Percentiles rank a stretch among this genome's conserved stretches.
phyloP scores from a whole-genome alignment of 2,888 invertebrate genomes.

The Ditula angustiorana region DNA sequence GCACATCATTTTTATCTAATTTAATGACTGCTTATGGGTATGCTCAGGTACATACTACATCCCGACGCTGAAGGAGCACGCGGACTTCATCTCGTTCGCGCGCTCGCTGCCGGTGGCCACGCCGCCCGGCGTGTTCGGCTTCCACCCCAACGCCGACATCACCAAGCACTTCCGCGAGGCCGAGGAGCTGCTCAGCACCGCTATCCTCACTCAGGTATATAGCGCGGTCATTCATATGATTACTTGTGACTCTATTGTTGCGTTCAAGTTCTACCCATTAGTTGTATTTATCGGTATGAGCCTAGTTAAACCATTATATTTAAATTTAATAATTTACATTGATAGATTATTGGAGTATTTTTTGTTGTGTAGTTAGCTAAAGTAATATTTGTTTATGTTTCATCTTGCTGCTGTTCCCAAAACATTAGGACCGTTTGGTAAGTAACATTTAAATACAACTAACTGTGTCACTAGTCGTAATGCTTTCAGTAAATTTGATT shows the following conservation, averaged over 20 bases:
- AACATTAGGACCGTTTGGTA: background rate
- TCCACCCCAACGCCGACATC: conserved; percentile 97
- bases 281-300: no score
- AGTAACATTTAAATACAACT: conserved; percentile 1
- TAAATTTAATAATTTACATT: no score
- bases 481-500: no score
- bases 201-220: conserved; percentile 91
- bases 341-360: no score
- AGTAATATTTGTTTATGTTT: conserved; percentile 47
- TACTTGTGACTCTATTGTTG: background rate
- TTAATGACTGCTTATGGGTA: conserved; percentile 29
- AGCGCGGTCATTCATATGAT: background rate
- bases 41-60: conserved; percentile 88
- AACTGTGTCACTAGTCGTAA: no score
- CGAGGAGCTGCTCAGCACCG: conserved; percentile 90
- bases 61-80: conserved; percentile 90
- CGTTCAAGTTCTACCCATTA: background rate
- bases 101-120: conserved; percentile 90
- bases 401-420: conserved; percentile 16
- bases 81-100: conserved; percentile 88
- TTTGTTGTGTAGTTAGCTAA: background rate
- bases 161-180: conserved; percentile 96
- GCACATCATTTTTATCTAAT: background rate
- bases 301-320: no score
- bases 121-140: conserved; percentile 94